phyloP scores from a whole-genome alignment of 1,140 invertebrate species.

The Drosophila equinoxialis region DNA sequence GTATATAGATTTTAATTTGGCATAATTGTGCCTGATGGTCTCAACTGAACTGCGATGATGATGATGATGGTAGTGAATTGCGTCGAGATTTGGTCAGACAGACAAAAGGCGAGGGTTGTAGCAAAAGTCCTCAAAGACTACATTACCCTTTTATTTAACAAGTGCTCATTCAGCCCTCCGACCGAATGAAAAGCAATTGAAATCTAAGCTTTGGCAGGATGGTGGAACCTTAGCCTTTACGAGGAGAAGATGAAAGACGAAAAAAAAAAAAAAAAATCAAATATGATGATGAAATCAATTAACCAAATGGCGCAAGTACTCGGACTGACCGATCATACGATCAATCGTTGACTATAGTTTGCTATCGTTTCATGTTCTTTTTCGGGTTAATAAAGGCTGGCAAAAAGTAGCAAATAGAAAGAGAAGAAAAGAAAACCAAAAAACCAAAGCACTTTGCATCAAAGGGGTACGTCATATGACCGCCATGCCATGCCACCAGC shows the following conservation, averaged over 20 bases:
- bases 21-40: conserved; percentile 59
- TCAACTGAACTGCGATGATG: conserved; percentile 1
- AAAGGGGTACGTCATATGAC: conserved; percentile 50
- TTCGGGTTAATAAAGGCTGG: conserved; percentile 56
- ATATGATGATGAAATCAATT: conserved; percentile 65
- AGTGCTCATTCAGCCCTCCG: background rate
- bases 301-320: conserved; percentile 77
- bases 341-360: conserved; percentile 21
- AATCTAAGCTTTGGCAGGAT: conserved; percentile 25
- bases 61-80: background rate
- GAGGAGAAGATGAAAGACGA: background rate
- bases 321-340: conserved; percentile 21
- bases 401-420: conserved; percentile 47
- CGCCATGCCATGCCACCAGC: background rate
- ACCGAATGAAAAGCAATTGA: conserved; percentile 30
- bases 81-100: background rate
- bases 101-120: background rate
- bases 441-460: conserved; percentile 29
- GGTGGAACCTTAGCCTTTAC: background rate
- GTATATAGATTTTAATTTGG: conserved; percentile 73
- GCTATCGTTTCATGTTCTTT: conserved; percentile 16
- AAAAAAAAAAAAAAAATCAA: background rate
- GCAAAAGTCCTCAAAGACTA: background rate
- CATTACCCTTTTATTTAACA: no score
- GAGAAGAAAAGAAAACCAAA: conserved; percentile 34